Conservation (phyloP, 2,888 invertebrate genomes). For the Heliconius charithonia region DNA sequence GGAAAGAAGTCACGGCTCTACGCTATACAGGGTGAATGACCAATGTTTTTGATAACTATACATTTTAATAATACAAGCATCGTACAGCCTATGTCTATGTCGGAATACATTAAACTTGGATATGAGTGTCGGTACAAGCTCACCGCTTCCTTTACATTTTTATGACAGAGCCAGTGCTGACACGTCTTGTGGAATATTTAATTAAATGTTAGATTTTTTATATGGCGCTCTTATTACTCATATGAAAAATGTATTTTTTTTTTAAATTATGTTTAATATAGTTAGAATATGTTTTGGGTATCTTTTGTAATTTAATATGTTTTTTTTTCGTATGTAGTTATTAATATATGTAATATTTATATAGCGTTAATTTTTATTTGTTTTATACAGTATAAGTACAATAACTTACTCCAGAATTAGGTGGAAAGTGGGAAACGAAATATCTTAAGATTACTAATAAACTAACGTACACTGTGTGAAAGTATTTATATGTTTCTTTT, state of each 20-base stretch:
- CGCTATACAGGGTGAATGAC: constrained; percentile 62
- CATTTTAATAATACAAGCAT: constrained; percentile 78
- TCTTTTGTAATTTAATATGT: too few relatives aligned
- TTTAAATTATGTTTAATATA: neutral
- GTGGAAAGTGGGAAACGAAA: too few relatives aligned
- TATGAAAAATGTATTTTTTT: neutral
- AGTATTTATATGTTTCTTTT: too few relatives aligned
- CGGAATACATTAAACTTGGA: constrained; percentile 72
- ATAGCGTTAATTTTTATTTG: too few relatives aligned
- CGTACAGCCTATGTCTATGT: constrained; percentile 69
- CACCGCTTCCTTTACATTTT: constrained; percentile 50
- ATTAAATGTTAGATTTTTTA: constrained; percentile 31
- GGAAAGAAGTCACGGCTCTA: neutral
- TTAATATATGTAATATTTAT: too few relatives aligned
- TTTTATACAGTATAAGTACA: too few relatives aligned
- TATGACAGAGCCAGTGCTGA: constrained; percentile 38
- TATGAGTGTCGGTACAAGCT: constrained; percentile 55
- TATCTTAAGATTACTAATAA: too few relatives aligned
- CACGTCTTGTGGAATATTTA: constrained; percentile 36
- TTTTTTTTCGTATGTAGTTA: too few relatives aligned
- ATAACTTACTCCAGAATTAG: too few relatives aligned
- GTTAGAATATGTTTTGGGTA: too few relatives aligned
- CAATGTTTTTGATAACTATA: constrained; percentile 71
- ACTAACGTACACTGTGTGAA: too few relatives aligned
- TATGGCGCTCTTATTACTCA: constrained; percentile 3